Evolutionary conservation across 2,888 invertebrate species (phyloP).

Genomic region (Papilio gigon): DNA sequence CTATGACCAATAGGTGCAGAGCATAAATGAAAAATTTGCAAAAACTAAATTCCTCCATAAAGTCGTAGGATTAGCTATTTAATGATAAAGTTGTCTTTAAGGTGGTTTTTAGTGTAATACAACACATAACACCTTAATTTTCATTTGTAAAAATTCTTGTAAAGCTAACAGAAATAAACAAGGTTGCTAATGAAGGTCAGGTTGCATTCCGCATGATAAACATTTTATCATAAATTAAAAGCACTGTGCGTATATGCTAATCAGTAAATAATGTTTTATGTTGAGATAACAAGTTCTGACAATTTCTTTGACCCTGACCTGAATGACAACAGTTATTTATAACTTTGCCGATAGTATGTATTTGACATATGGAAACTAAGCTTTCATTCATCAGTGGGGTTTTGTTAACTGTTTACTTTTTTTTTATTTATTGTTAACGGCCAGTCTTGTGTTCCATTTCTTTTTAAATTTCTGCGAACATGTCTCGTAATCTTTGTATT

Average conservation of each 20-base stretch:
- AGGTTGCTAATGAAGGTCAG: constrained; percentile 25
- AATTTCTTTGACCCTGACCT: constrained; percentile 36
- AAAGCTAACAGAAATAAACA: background rate
- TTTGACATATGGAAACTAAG: background rate
- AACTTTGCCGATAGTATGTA: background rate
- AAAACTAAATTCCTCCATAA: too few species aligned
- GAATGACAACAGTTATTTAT: constrained; percentile 12
- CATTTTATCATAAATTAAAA: constrained; percentile 32
- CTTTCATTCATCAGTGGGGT: too few species aligned
- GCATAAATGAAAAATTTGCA: too few species aligned
- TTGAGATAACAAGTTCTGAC: constrained; percentile 30
- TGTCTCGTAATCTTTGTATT: too few species aligned
- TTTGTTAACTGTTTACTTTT: background rate
- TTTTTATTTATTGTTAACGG: background rate
- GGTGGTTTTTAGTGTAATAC: too few species aligned
- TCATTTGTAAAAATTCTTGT: background rate
- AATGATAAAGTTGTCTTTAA: too few species aligned
- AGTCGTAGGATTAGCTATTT: too few species aligned
- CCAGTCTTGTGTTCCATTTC: background rate
- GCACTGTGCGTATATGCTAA: constrained; percentile 21
- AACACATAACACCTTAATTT: background rate
- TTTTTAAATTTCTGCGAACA: background rate
- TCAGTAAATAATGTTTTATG: constrained; percentile 17
- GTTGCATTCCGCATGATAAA: constrained; percentile 21
- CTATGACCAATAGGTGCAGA: too few species aligned